Percentiles rank a stretch among this genome's conserved stretches.
These are phyloP conservation scores for Drosophila aff. DNA, from an alignment of 1,140 invertebrate species.

Conservation along the genomic window DNA sequence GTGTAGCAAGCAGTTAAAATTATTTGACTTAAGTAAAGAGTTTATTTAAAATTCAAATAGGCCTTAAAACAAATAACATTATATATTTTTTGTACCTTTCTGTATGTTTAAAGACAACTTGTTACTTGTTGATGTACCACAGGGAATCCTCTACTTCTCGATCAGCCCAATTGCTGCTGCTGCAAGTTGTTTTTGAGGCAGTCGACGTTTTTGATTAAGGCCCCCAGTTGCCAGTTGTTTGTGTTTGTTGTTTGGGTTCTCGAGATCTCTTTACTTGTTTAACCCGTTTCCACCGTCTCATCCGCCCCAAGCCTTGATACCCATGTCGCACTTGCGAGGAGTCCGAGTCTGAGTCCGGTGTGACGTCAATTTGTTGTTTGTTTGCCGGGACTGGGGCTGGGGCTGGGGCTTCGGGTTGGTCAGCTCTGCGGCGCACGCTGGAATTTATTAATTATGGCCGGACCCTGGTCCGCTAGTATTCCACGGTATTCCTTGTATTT, in stretches of 20 bases:
- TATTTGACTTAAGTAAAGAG: neutral
- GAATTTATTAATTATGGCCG: conserved; percentile 80
- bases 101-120: neutral
- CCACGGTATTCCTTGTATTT: conserved; percentile 37
- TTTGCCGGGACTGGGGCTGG: conserved; percentile 13
- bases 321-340: conserved; percentile 72
- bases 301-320: conserved; percentile 58
- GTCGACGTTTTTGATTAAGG: conserved; percentile 40
- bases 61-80: too few relatives aligned
- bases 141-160: conserved; percentile 10
- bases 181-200: conserved; percentile 17
- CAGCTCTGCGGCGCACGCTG: conserved; percentile 69
- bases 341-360: conserved; percentile 28
- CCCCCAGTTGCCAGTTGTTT: conserved; percentile 27
- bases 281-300: conserved; percentile 58
- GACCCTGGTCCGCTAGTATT: conserved; percentile 6
- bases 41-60: neutral
- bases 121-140: neutral
- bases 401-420: conserved; percentile 1
- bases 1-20: neutral
- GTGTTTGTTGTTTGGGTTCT: conserved; percentile 39
- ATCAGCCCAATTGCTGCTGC: conserved; percentile 28
- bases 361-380: conserved; percentile 79
- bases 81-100: neutral
- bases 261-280: conserved; percentile 53